phyloP scores from a whole-genome alignment of 1,140 invertebrate genomes.

The Drosophila nasuta region DNA sequence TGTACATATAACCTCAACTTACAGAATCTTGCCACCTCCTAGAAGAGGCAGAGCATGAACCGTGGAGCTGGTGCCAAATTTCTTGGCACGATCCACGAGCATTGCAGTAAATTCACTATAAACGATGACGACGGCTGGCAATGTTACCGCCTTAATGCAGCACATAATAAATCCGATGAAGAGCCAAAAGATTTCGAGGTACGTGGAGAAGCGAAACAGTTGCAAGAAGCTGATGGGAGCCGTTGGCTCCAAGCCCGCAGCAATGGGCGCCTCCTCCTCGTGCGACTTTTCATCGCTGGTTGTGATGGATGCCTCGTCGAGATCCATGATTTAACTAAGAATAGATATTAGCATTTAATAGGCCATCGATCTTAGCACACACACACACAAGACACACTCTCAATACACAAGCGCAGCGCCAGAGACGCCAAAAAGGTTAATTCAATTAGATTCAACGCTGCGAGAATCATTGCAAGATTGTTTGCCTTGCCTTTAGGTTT shows the following conservation, averaged over 20 bases:
- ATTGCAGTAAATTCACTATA: constrained; percentile 90
- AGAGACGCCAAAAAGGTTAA: constrained; percentile 74
- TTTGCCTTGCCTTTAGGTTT: constrained; percentile 47
- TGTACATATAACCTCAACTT: constrained; percentile 72
- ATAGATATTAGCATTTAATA: constrained; percentile 14
- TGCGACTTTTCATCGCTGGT: constrained; percentile 62
- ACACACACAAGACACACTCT: constrained; percentile 9
- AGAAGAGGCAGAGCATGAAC: constrained; percentile 84
- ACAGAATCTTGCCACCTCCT: constrained; percentile 86
- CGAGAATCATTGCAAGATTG: constrained; percentile 54
- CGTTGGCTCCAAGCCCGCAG: constrained; percentile 67
- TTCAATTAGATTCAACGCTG: constrained; percentile 68
- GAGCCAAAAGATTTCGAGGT: constrained; percentile 86
- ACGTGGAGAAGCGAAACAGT: constrained; percentile 88
- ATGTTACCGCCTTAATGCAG: constrained; percentile 87
- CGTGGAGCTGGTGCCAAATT: constrained; percentile 83
- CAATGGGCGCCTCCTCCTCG: constrained; percentile 56
- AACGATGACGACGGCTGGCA: constrained; percentile 89
- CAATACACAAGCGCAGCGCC: background rate
- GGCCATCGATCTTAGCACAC: constrained; percentile 49
- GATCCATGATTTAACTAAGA: constrained; percentile 63
- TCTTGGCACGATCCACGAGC: constrained; percentile 86
- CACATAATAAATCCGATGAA: constrained; percentile 87
- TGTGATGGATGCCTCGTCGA: constrained; percentile 66
- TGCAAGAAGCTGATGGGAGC: constrained; percentile 64